phyloP scores from a whole-genome alignment of 2,888 invertebrate species.

The Plebejus anna region DNA sequence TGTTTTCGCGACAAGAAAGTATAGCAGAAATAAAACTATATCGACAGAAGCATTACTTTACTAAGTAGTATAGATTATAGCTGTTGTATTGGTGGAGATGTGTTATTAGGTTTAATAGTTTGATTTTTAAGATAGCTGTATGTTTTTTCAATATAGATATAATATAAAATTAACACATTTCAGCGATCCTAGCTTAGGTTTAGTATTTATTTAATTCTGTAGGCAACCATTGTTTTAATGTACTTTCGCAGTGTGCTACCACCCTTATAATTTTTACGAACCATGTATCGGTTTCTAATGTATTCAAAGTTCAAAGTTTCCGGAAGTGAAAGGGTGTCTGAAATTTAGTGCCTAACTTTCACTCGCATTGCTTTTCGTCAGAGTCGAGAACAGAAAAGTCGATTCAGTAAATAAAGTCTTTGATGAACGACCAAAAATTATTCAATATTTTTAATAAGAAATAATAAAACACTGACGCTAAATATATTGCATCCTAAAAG shows the following conservation, averaged over 20 bases:
- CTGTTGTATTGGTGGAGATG: too few species aligned
- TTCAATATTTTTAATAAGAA: not conserved
- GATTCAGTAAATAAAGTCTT: not conserved
- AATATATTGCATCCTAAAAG: slow-evolving; percentile 16
- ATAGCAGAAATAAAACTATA: too few species aligned
- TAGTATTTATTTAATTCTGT: too few species aligned
- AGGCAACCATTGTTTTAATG: too few species aligned
- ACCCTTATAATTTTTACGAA: not conserved
- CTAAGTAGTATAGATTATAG: too few species aligned
- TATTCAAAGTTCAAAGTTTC: not conserved
- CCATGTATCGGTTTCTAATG: not conserved
- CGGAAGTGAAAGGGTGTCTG: not conserved
- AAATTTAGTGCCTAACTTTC: not conserved
- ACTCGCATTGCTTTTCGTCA: not conserved
- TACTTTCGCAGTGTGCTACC: not conserved
- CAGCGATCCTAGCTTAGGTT: too few species aligned
- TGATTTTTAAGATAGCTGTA: too few species aligned
- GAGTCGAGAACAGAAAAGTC: not conserved
- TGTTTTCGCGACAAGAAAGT: too few species aligned
- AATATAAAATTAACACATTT: too few species aligned
- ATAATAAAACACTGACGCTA: not conserved
- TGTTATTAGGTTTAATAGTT: too few species aligned
- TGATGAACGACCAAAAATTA: not conserved
- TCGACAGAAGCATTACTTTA: too few species aligned
- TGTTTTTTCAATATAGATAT: too few species aligned